Evolutionary conservation across 2,888 invertebrate species (phyloP), one percentile per base, ranked within the genome.

Genomic region (Conops quadrifasciatus): DNA sequence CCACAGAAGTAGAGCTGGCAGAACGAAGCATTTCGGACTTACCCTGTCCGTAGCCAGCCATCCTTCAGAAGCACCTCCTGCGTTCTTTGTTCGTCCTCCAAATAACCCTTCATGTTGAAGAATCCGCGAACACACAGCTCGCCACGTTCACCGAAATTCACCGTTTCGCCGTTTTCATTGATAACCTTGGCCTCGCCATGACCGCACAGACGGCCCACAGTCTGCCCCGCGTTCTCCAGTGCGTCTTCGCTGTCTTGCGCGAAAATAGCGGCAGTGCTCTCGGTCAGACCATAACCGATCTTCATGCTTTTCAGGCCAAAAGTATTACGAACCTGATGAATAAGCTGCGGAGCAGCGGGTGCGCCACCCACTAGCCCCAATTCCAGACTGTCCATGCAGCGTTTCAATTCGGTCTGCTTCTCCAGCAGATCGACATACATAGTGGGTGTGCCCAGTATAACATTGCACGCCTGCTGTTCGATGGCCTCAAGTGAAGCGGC

Each of bases 391-490:
- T 87, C 84, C 36, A 89, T 84, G 3, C 87, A 82, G n/a, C 84
- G 80, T 4, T 87, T 83, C 26, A 87, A 73, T 67, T 83, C 81
- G 59, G 83, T 84, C 76, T 88, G 88, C n/a, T 82, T 82, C 62
- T 88, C 87, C 66, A 94, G 81, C 36, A 93, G 86, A 83, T 94
- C 93, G 2, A 92, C 89, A 84, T 91, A 92, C 94, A 94, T 94
- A 5, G 94, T 94, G 1, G 94, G 94, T 0, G 94, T 93, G 36
- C 94, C 94, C 79, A 90, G 90, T 45, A 91, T 81, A 1, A 90
- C 82, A 1, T 89, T 89, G 78, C 93, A 93, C 90, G 89, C 90
- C 84, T 94, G 92, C 30, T 88, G 84, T 43, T 89, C 84, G 9
- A 93, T 88, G 0, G 91, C 88, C 72, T 90, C 85, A 9, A 94